Evolutionary conservation across 2,888 invertebrate species (phyloP).

Genomic region (Watsonalla cultraria): DNA sequence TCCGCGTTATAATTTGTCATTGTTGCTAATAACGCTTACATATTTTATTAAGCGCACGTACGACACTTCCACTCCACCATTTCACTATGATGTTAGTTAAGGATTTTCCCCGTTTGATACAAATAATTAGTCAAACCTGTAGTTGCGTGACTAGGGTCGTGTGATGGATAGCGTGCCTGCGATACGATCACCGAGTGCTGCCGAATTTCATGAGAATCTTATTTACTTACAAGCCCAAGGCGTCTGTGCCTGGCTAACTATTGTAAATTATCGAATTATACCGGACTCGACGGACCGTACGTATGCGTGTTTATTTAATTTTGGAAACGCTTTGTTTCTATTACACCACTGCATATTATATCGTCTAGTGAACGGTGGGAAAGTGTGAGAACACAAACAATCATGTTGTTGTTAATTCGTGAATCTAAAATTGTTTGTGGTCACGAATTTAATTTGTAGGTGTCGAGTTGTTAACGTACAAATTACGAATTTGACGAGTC

Average conservation of each 20-base stretch:
- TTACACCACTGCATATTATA: constrained; percentile 44
- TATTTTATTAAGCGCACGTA: too few species aligned
- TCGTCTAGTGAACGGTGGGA: constrained; percentile 48
- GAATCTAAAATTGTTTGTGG: constrained; percentile 43
- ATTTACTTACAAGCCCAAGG: constrained; percentile 62
- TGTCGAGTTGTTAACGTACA: constrained; percentile 46
- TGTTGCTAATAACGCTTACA: neutral
- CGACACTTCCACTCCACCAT: neutral
- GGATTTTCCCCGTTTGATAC: constrained; percentile 34
- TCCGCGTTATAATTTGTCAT: constrained; percentile 34
- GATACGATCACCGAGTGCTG: constrained; percentile 62
- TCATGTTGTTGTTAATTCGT: constrained; percentile 44
- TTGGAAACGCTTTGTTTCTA: constrained; percentile 63
- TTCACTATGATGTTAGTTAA: constrained; percentile 9
- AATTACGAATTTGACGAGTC: constrained; percentile 24
- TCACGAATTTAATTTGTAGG: constrained; percentile 56
- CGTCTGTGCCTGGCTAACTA: constrained; percentile 36
- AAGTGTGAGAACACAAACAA: constrained; percentile 50
- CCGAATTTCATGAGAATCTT: constrained; percentile 70
- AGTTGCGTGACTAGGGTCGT: constrained; percentile 57
- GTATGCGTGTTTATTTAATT: constrained; percentile 72
- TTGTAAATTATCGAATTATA: constrained; percentile 72
- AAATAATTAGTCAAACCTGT: constrained; percentile 53
- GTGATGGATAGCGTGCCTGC: constrained; percentile 68
- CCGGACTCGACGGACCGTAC: constrained; percentile 50